A percentile compares a stretch with the other conserved stretches of the same genome.
Conservation (phyloP, 2,113 vertebrate genomes). For the Oreamnos americanus region DNA sequence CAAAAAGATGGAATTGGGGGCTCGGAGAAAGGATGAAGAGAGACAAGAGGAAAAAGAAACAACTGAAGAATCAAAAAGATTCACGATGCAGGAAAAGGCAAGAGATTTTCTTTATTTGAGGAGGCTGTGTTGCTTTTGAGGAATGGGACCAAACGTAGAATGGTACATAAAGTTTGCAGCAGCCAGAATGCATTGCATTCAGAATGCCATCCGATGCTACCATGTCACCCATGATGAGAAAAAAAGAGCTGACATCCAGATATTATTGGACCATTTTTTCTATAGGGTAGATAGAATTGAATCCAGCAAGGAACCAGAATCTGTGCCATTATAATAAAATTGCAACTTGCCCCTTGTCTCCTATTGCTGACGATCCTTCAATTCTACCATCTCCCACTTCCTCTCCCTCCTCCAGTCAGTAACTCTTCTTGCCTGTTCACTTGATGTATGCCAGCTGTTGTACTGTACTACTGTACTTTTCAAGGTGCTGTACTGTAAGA, state of each 20-base stretch:
- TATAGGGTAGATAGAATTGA: neutral
- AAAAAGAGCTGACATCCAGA: neutral
- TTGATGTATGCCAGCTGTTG: neutral
- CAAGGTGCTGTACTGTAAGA: neutral
- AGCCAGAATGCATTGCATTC: neutral
- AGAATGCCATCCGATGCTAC: neutral
- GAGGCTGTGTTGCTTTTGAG: neutral
- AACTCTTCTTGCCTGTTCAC: neutral
- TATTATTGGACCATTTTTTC: neutral
- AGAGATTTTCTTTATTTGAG: neutral
- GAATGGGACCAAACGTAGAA: neutral
- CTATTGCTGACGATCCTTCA: neutral
- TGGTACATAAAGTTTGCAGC: neutral
- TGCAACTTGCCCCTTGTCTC: neutral
- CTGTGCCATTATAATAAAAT: neutral
- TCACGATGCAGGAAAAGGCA: neutral
- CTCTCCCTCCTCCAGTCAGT: neutral
- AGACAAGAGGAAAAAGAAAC: neutral
- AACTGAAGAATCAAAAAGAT: neutral
- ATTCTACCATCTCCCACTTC: neutral
- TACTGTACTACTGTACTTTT: neutral
- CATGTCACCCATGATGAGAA: neutral
- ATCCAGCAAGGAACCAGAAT: neutral
- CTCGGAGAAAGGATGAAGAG: neutral
- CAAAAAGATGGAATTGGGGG: neutral